Conservation (phyloP, 2,113 vertebrate genomes). For the Rhadina sibilatrix region DNA sequence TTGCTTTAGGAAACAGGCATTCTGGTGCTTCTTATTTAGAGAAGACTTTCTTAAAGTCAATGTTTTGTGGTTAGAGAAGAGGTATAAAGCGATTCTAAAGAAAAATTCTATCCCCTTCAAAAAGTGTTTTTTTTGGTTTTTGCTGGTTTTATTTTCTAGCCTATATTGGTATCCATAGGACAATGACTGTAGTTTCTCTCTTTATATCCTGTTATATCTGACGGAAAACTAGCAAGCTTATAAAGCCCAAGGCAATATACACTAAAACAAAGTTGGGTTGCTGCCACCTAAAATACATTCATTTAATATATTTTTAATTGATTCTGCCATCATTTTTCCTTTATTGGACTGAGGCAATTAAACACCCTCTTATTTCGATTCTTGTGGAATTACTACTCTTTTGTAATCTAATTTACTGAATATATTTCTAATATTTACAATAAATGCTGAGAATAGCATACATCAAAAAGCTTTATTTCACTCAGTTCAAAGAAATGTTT, state of each 20-base stretch:
- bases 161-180: not conserved
- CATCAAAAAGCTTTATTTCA: slow-evolving; percentile 54
- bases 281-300: slow-evolving; percentile 45
- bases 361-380: slow-evolving; percentile 45
- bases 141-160: not conserved
- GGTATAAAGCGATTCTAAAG: not conserved
- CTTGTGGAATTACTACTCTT: slow-evolving; percentile 58
- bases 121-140: not conserved
- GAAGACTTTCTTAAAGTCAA: not conserved
- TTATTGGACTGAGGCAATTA: slow-evolving; percentile 68
- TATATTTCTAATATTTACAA: slow-evolving; percentile 50
- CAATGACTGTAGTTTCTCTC: not conserved
- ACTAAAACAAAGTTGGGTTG: slow-evolving; percentile 25
- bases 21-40: not conserved
- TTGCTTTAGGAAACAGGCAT: not conserved
- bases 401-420: slow-evolving; percentile 40
- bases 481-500: slow-evolving; percentile 49
- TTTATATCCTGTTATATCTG: not conserved
- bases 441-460: slow-evolving; percentile 8
- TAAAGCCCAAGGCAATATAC: not conserved
- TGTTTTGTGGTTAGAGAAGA: not conserved
- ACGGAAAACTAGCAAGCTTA: not conserved
- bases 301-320: slow-evolving; percentile 52
- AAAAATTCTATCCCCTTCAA: not conserved
- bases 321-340: slow-evolving; percentile 47